Evolutionary conservation across 64 coral and sea anemone species (phyloP).

Genomic region (Stichodactyla mertensii): DNA sequence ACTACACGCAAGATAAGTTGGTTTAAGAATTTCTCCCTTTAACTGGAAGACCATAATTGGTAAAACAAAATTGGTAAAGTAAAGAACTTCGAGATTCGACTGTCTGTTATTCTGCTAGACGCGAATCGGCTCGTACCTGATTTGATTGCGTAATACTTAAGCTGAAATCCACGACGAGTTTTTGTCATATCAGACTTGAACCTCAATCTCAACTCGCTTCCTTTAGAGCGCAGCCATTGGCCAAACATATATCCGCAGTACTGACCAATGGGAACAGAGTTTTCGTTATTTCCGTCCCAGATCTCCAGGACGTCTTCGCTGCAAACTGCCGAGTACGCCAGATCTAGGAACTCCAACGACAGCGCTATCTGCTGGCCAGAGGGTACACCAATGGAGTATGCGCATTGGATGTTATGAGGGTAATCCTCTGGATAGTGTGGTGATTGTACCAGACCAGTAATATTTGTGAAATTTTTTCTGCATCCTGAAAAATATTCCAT

Average conservation of each 20-base stretch:
- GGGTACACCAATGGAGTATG: slow-evolving; percentile 11
- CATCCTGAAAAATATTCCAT: neutral
- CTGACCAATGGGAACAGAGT: slow-evolving; percentile 17
- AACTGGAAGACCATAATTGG: too few species aligned
- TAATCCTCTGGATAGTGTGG: slow-evolving; percentile 18
- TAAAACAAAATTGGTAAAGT: neutral
- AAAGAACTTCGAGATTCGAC: too few species aligned
- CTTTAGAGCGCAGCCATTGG: slow-evolving; percentile 19
- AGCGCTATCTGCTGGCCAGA: slow-evolving; percentile 9
- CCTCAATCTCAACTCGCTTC: neutral
- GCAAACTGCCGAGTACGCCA: slow-evolving; percentile 3
- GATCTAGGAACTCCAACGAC: slow-evolving; percentile 18
- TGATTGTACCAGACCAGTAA: neutral
- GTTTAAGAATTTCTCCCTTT: too few species aligned
- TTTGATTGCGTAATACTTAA: slow-evolving; percentile 7
- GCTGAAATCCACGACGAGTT: neutral
- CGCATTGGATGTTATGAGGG: slow-evolving; percentile 15
- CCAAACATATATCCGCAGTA: slow-evolving; percentile 14
- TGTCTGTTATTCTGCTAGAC: neutral
- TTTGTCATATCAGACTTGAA: neutral
- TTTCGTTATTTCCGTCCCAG: slow-evolving; percentile 2
- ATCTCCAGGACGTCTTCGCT: neutral
- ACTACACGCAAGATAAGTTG: too few species aligned
- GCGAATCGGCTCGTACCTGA: neutral
- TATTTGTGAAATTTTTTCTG: neutral